Base-by-base conservation (phyloP, 1,140 invertebrate species). In the Aphelinus atriplicis region DNA sequence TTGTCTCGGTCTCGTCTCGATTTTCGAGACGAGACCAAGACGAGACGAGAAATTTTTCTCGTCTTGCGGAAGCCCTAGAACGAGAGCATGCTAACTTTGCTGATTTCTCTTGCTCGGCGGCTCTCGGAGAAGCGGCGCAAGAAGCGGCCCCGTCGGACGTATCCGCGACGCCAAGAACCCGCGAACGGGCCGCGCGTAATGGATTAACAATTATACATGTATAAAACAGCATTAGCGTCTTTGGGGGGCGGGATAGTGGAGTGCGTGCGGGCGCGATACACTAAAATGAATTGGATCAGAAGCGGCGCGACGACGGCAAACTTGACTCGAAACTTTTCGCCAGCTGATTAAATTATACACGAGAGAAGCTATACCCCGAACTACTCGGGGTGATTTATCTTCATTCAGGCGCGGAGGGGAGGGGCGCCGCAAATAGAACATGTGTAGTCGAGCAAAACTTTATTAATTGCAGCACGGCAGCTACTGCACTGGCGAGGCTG, bases 51-150 rank as follows among this genome's bases (percentile, higher is more conserved):
- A n/a, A n/a, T n/a, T n/a, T n/a, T n/a, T n/a, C n/a, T n/a, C n/a
- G n/a, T n/a, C n/a, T n/a, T n/a, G n/a, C n/a, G n/a, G n/a, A n/a
- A n/a, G n/a, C n/a, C n/a, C n/a, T n/a, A n/a, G 57, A 69, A 69
- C 47, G 51, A 57, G 47, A 53, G 9, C 4, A 9, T 53, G 51
- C 9, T 58, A 69, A 69, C 66, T 69, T 69, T 46, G 46, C 66
- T 69, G 66, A 69, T 69, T 58, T 58, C 56, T 58, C 66, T 56
- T 67, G 50, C 65, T 56, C 65, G 43, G 51, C 10, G 65, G 26
- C 26, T 26, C 26, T 67, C 65, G 56, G 65, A 50, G 43, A 56
- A 50, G 53, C 42, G 26, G 51, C 51, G 51, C 51, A 53, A 53
- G 51, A 53, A 53, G 9, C 51, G 26, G 26, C 26, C 26, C 26